These are phyloP conservation scores for Cabera pusaria DNA, from an alignment of 2,888 invertebrate genomes.

Conservation along the genomic window DNA sequence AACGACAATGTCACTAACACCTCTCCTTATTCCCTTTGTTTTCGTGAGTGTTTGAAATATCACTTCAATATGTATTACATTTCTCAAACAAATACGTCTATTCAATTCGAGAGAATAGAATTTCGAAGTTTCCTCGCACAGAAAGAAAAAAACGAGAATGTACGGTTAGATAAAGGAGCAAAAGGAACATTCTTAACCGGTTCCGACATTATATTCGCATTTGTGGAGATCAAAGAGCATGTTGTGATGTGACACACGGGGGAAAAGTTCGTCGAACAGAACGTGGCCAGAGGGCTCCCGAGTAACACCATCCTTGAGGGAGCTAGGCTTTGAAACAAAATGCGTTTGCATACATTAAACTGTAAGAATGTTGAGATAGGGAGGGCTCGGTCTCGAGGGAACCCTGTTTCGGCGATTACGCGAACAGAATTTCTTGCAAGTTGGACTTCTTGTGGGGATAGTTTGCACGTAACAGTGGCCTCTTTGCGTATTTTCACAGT, in stretches of 20 bases:
- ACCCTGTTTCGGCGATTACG: slow-evolving; percentile 81
- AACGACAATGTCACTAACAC: slow-evolving; percentile 32
- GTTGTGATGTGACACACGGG: slow-evolving; percentile 75
- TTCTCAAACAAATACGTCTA: slow-evolving; percentile 56
- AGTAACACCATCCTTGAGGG: slow-evolving; percentile 75
- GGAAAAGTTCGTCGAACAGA: slow-evolving; percentile 65
- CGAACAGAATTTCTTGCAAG: slow-evolving; percentile 75
- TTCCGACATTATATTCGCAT: slow-evolving; percentile 80
- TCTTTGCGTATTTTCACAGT: slow-evolving; percentile 71
- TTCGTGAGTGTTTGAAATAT: slow-evolving; percentile 47
- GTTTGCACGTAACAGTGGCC: slow-evolving; percentile 77
- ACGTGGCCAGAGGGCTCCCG: slow-evolving; percentile 67
- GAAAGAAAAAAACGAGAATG: slow-evolving; percentile 56
- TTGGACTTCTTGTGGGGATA: slow-evolving; percentile 70
- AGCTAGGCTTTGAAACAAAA: slow-evolving; percentile 82
- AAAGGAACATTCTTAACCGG: slow-evolving; percentile 68
- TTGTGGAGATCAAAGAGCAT: slow-evolving; percentile 80
- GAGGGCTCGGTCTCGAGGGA: slow-evolving; percentile 69
- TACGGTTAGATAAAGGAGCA: slow-evolving; percentile 58
- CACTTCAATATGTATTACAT: slow-evolving; percentile 54
- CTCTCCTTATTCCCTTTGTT: slow-evolving; percentile 18
- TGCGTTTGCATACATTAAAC: slow-evolving; percentile 84
- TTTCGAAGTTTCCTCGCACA: slow-evolving; percentile 39
- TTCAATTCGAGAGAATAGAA: slow-evolving; percentile 68
- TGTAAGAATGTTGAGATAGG: slow-evolving; percentile 81